phyloP scores from a whole-genome alignment of 2,797 vertebrate genomes.

The Poliocrania exsul region DNA sequence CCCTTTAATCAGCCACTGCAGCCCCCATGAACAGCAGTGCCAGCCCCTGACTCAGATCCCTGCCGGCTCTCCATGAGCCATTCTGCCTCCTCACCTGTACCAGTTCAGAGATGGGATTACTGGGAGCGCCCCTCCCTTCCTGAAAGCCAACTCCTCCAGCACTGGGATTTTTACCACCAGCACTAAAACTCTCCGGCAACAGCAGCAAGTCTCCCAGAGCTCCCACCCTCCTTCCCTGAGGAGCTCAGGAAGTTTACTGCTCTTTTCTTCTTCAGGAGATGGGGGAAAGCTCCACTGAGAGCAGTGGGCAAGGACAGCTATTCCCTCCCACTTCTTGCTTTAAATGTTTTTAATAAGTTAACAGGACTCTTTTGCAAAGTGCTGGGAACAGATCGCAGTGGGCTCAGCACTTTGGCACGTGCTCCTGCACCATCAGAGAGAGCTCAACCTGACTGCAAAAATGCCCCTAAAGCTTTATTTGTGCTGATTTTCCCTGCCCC shows the following conservation, averaged over 20 bases:
- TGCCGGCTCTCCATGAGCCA: background rate
- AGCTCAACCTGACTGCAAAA: background rate
- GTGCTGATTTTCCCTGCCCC: rapidly evolving
- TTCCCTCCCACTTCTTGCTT: background rate
- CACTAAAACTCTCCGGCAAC: background rate
- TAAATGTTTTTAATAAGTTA: background rate
- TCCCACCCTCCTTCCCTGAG: background rate
- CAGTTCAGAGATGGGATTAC: background rate
- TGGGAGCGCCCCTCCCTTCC: background rate
- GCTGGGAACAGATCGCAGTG: background rate
- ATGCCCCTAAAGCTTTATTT: background rate
- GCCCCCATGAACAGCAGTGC: background rate
- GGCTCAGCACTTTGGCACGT: rapidly evolving
- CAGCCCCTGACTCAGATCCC: background rate
- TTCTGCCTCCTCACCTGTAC: background rate
- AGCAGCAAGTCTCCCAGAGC: rapidly evolving
- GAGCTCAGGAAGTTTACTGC: background rate
- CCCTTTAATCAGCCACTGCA: background rate
- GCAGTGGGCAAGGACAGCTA: background rate
- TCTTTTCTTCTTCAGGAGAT: background rate
- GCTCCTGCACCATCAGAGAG: background rate
- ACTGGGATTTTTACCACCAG: background rate
- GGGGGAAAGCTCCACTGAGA: rapidly evolving
- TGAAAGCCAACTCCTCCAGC: background rate
- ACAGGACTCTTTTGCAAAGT: background rate